Evolutionary conservation across 2,113 vertebrate species (phyloP).

Genomic region (Abramis brama): DNA sequence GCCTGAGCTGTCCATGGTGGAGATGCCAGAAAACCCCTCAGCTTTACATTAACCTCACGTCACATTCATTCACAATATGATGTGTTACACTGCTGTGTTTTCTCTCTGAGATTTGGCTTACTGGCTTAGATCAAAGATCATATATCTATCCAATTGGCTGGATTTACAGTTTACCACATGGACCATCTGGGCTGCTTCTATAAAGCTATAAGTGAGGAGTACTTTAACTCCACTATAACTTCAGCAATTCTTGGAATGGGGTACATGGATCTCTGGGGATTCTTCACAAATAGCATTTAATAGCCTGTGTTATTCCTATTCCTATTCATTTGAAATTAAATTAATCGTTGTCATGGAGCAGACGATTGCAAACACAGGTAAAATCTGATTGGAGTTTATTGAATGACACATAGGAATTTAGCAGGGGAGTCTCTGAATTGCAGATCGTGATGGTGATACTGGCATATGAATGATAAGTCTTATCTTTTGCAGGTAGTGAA

Average conservation of each 20-base stretch:
- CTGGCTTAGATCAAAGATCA: neutral
- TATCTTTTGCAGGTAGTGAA: too few species aligned
- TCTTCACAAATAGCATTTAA: neutral
- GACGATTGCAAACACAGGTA: too few species aligned
- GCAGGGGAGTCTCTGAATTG: too few species aligned
- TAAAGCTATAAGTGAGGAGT: neutral
- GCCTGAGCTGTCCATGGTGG: conserved; percentile 11
- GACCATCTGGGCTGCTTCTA: neutral
- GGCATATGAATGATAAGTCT: too few species aligned
- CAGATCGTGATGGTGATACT: too few species aligned
- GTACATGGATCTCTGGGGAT: neutral
- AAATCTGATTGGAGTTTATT: too few species aligned
- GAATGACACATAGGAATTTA: too few species aligned
- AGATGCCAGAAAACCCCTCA: neutral
- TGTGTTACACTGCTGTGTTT: conserved; percentile 2
- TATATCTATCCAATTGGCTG: neutral
- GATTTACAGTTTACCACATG: conserved; percentile 16
- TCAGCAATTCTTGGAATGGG: neutral
- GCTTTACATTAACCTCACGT: conserved; percentile 17
- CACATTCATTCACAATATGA: conserved; percentile 21
- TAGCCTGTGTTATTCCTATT: neutral
- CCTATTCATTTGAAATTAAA: neutral
- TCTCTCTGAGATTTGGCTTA: neutral
- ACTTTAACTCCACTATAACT: neutral
- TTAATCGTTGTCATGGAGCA: too few species aligned